Evolutionary conservation across 2,888 invertebrate species (phyloP), one percentile per base, ranked within the genome.

Genomic region (Lasioglossum marginatum): DNA sequence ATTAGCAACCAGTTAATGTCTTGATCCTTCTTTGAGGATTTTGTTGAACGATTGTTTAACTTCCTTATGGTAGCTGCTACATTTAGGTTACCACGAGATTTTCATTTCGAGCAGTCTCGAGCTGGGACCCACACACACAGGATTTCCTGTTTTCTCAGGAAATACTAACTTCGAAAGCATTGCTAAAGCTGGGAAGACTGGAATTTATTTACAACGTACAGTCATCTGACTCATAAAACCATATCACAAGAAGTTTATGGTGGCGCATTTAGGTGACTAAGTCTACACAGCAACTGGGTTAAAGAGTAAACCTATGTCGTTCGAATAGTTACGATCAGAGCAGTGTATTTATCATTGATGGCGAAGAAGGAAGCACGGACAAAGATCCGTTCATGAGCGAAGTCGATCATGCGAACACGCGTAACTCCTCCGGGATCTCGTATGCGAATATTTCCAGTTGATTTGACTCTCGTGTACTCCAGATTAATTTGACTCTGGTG

Each of bases 321-420:
- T 31, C 27, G 27, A 16, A 63, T 63, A 63, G 60, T 31, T 63
- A 31, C 31, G 27, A 63, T 63, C 60, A 0, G 60, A 4, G 27
- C 6, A 27, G 60, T 27, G 5, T 60, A 31, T 63, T 63, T 63
- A 63, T 31, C 66, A 63, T 66, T 77, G 77, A 23, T 40, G 23
- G 52, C 31, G 37, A 66, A 45, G 66, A 66, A 52, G 48, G 52
- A 60, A 75, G 52, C 75, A 10, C 70, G 37, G 52, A 88, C 89
- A 88, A 78, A 81, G 81, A 77, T 77, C 79, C 82, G 68, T 87
- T 89, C 74, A 81, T 88, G 34, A 79, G 31, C 72, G 81, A 74
- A 87, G 31, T 66, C 63, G 52, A 86, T 85, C 73, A 70, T 70
- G 43, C 34, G n/a, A n/a, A 34, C 74, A 16, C 81, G 86, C 23